These are phyloP conservation scores for Maccullochella peelii DNA, from an alignment of 2,113 vertebrate species.

Conservation along the genomic window DNA sequence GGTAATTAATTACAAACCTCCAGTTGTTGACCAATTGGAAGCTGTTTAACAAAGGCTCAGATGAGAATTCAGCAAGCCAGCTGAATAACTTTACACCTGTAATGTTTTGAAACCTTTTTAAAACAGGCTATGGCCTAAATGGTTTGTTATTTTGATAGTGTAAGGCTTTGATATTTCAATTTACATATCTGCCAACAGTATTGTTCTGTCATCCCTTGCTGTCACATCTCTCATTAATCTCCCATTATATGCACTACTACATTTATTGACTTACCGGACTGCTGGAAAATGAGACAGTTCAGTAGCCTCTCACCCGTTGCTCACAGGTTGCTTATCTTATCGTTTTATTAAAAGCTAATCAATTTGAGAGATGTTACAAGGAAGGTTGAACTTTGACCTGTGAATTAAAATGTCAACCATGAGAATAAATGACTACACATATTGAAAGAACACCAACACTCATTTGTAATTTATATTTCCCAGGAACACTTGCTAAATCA, in stretches of 20 bases:
- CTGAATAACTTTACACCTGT: neutral
- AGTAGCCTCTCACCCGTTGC: slow-evolving; percentile 23
- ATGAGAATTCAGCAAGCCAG: slow-evolving; percentile 11
- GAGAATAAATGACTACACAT: neutral
- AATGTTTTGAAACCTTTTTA: neutral
- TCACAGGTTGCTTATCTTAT: slow-evolving; percentile 33
- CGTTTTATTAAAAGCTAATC: slow-evolving; percentile 23
- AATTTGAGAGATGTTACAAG: slow-evolving; percentile 13
- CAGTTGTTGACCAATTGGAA: slow-evolving; percentile 39
- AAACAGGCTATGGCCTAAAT: neutral
- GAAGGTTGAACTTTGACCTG: slow-evolving; percentile 33
- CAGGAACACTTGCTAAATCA: slow-evolving; percentile 6
- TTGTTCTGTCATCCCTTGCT: slow-evolving; percentile 1
- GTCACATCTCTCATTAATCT: slow-evolving; percentile 43
- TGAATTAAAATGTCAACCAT: slow-evolving; percentile 37
- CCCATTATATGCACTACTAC: slow-evolving; percentile 34
- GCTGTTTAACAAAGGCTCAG: slow-evolving; percentile 34
- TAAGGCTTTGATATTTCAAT: neutral
- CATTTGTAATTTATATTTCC: slow-evolving; percentile 4
- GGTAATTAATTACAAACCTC: slow-evolving; percentile 52
- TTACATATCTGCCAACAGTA: slow-evolving; percentile 9
- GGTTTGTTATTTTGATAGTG: neutral
- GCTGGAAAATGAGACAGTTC: slow-evolving; percentile 46
- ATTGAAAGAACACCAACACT: neutral
- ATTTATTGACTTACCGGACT: slow-evolving; percentile 41